These are phyloP conservation scores for Alviniconcha strummeri DNA, from an alignment of 2,888 invertebrate species.

Conservation along the genomic window DNA sequence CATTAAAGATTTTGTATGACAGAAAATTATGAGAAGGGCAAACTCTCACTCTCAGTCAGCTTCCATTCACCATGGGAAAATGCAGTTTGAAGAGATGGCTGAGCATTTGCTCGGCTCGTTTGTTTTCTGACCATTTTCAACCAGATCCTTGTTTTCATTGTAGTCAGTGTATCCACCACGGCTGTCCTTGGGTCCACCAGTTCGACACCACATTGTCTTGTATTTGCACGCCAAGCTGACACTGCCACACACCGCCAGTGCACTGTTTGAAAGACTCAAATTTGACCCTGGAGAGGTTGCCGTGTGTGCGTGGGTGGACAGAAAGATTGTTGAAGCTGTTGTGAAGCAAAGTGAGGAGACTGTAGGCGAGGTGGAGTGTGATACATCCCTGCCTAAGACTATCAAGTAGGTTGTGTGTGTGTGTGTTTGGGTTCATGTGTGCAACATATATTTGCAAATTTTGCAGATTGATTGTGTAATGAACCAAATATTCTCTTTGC, in stretches of 20 bases:
- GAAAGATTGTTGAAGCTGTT: slow-evolving; percentile 53
- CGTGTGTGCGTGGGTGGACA: slow-evolving; percentile 71
- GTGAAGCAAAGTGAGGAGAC: slow-evolving; percentile 56
- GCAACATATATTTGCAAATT: not conserved
- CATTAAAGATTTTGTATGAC: no score
- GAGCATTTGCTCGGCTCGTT: no score
- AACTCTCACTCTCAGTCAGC: no score
- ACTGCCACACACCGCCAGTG: slow-evolving; percentile 50
- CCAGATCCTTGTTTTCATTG: not conserved
- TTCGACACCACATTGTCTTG: slow-evolving; percentile 73
- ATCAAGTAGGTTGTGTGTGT: slow-evolving; percentile 21
- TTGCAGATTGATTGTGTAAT: no score
- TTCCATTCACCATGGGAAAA: no score
- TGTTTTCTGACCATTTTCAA: not conserved
- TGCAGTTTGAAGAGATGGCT: no score
- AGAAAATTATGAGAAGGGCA: no score
- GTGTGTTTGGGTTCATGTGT: not conserved
- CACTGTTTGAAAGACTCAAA: slow-evolving; percentile 52
- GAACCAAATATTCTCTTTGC: no score
- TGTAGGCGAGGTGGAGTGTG: not conserved
- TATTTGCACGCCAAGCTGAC: slow-evolving; percentile 70
- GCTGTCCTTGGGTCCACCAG: slow-evolving; percentile 71
- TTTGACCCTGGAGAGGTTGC: slow-evolving; percentile 71
- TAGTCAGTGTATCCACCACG: slow-evolving; percentile 68
- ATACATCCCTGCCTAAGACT: slow-evolving; percentile 9